Evolutionary conservation across 2,797 vertebrate species (phyloP).

Genomic region (Furcifer pardalis): DNA sequence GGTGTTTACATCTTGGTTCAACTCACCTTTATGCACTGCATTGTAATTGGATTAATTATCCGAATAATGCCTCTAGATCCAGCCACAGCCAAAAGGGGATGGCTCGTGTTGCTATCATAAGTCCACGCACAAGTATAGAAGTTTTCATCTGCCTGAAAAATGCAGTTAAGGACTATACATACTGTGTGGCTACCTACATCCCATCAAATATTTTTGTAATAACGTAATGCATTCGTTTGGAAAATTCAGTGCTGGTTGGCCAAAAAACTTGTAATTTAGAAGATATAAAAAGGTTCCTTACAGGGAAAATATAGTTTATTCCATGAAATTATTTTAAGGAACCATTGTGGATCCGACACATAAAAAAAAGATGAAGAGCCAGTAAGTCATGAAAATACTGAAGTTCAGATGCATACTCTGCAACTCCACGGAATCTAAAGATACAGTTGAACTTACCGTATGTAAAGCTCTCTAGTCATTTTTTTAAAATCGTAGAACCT

Average conservation of each 20-base stretch:
- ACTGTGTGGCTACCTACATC: fast-evolving
- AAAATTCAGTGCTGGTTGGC: neutral
- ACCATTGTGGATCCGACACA: neutral
- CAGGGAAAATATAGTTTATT: neutral
- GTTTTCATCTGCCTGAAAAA: slow-evolving; percentile 92
- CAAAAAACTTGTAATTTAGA: neutral
- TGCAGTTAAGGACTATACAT: slow-evolving; percentile 72
- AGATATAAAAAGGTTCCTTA: neutral
- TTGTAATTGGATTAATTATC: slow-evolving; percentile 98
- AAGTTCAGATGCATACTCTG: no score
- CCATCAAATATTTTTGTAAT: neutral
- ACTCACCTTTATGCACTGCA: slow-evolving; percentile 98
- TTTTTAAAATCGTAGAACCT: no score
- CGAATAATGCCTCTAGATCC: slow-evolving; percentile 97
- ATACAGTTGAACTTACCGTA: no score
- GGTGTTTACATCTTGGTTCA: slow-evolving; percentile 14
- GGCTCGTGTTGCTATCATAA: slow-evolving; percentile 96
- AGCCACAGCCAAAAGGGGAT: slow-evolving; percentile 93
- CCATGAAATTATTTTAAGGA: neutral
- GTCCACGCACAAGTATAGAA: slow-evolving; percentile 99
- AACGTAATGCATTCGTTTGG: neutral
- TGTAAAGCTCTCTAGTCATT: no score
- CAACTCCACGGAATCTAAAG: no score
- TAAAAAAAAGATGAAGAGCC: neutral
- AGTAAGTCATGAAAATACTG: no score